Percentiles rank a stretch among this genome's conserved stretches.
Evolutionary conservation across 2,797 vertebrate species (phyloP).

Genomic region (Threskiornis aethiopicus): DNA sequence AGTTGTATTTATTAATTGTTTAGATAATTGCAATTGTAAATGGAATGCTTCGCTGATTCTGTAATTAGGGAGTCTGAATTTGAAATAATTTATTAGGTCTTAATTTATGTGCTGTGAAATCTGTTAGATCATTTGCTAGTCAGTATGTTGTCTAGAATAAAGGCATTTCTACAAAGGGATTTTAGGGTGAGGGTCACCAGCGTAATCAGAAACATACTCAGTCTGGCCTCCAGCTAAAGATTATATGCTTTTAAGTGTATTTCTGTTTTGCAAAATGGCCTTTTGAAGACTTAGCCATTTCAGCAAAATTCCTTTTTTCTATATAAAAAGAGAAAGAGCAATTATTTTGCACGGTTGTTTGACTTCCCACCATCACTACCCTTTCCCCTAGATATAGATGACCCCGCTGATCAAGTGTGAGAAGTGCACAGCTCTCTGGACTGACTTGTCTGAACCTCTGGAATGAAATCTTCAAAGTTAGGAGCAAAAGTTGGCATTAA

Average conservation of each 20-base stretch:
- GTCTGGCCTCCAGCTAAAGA: conserved; percentile 76
- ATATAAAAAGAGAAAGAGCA: conserved; percentile 60
- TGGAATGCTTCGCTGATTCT: conserved; percentile 67
- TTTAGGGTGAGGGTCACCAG: conserved; percentile 79
- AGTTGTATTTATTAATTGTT: conserved; percentile 70
- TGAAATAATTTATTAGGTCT: conserved; percentile 77
- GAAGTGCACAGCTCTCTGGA: neutral
- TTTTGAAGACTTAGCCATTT: conserved; percentile 74
- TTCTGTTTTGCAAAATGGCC: conserved; percentile 69
- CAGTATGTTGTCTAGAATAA: conserved; percentile 79
- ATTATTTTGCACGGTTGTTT: conserved; percentile 73
- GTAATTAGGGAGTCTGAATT: conserved; percentile 74
- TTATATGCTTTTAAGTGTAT: conserved; percentile 77
- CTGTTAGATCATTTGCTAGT: conserved; percentile 83
- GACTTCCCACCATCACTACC: neutral
- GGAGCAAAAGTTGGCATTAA: conserved; percentile 30
- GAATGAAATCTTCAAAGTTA: conserved; percentile 55
- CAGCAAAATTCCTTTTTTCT: conserved; percentile 71
- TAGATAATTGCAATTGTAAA: conserved; percentile 61
- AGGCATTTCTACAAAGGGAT: conserved; percentile 81
- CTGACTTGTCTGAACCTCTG: conserved; percentile 31
- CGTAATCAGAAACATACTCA: conserved; percentile 82
- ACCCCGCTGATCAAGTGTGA: conserved; percentile 61
- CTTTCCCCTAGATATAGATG: conserved; percentile 37
- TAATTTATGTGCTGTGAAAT: conserved; percentile 87